Evolutionary conservation across 1,140 invertebrate genomes (phyloP), one percentile per base, ranked within the genome.

Genomic region (Lasioglossum baleicum): DNA sequence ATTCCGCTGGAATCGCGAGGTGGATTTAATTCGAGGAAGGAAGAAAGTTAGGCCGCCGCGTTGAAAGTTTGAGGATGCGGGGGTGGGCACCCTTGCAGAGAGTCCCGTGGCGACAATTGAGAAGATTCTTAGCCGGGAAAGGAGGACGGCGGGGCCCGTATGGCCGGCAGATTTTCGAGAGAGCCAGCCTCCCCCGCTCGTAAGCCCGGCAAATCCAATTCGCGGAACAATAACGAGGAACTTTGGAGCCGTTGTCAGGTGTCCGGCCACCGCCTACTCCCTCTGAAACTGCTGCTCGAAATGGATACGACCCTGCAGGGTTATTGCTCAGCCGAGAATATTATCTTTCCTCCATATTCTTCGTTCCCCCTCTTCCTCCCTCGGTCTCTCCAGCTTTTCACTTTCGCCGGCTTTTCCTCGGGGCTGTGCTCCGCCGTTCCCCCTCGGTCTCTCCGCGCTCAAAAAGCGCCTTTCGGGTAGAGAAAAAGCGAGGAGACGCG

Each of bases 191-290:
- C n/a, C n/a, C n/a, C 70, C 48, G 11, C 13, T 31, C 26, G 40
- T 80, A 67, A 83, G 81, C 40, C 42, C 26, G 13, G 35, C 20
- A 70, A 85, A 80, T 85, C 80, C 84, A 86, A 86, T 86, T 86
- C 80, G 83, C 83, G 65, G 83, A n/a, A 86, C 84, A 85, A 85
- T 83, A 82, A 86, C 75, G 80, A 63, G 72, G 31, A 85, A 80
- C 66, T 80, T 77, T 72, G 17, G 11, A 58, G n/a, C 61, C 15
- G 10, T 75, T 20, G 72, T 51, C 64, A 73, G 78, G 72, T 81
- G 79, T 69, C 51, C 48, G 13, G 35, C 31, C 65, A 15, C 17
- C 40, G 69, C 17, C 69, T 63, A 44, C 40, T 60, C 20, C 51
- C 40, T n/a, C 74, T n/a, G 71, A 60, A 84, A 84, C 81, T 82